Conservation (phyloP, 1,140 invertebrate genomes). For the Pseudomyrmex cubaensis region DNA sequence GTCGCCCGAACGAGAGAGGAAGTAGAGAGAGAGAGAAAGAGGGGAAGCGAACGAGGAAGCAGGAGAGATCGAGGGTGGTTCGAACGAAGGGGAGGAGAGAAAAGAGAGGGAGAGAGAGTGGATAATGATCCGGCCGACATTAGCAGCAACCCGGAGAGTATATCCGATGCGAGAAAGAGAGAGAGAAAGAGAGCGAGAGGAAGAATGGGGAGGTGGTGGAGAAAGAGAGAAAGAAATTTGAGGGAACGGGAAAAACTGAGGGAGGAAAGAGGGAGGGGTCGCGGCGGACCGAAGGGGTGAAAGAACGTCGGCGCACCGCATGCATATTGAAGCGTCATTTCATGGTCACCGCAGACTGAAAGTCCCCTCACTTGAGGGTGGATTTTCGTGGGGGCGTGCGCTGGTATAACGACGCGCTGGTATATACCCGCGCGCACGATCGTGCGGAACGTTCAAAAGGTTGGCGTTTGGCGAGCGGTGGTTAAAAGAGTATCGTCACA, state of each 20-base stretch:
- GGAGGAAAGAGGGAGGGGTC: constrained; percentile 13
- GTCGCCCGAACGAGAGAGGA: constrained; percentile 24
- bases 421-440: constrained; percentile 15
- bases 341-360: constrained; percentile 76
- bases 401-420: constrained; percentile 27
- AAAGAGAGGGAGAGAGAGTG: constrained; percentile 64
- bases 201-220: not conserved
- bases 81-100: constrained; percentile 12
- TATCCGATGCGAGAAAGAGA: constrained; percentile 37
- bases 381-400: constrained; percentile 20
- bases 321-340: constrained; percentile 79
- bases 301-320: constrained; percentile 70
- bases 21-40: constrained; percentile 1
- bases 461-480: constrained; percentile 36
- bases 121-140: constrained; percentile 71
- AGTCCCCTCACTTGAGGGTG: constrained; percentile 58
- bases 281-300: constrained; percentile 62
- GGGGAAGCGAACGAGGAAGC: not conserved
- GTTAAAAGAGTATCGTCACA: not conserved
- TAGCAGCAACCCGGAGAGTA: constrained; percentile 66
- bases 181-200: constrained; percentile 5
- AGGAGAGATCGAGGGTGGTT: constrained; percentile 37
- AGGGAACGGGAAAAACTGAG: constrained; percentile 12
- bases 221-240: constrained; percentile 4
- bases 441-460: constrained; percentile 39